Percentiles rank a stretch among this genome's conserved stretches.
phyloP scores from a whole-genome alignment of 2,888 invertebrate species.

The Phaedon cochleariae region DNA sequence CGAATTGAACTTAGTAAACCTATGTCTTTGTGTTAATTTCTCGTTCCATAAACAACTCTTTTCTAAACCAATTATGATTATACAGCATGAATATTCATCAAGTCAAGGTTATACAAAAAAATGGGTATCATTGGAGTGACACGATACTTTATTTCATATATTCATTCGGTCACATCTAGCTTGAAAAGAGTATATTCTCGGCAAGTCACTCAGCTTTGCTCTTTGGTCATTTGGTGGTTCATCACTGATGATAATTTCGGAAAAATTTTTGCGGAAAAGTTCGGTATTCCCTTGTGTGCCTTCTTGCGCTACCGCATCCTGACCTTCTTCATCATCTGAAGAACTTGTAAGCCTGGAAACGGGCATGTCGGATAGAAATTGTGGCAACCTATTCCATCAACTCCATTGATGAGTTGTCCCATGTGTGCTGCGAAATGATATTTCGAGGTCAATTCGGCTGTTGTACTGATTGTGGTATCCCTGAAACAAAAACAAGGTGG shows the following conservation, averaged over 20 bases:
- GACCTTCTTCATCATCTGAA: slow-evolving; percentile 72
- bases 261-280: not conserved
- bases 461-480: slow-evolving; percentile 70
- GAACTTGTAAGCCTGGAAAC: slow-evolving; percentile 69
- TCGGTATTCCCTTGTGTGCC: not conserved
- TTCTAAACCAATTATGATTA: no score
- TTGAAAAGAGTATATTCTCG: no score
- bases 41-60: no score
- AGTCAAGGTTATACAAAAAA: no score
- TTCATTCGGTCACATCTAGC: no score
- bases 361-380: slow-evolving; percentile 74
- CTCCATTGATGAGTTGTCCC: slow-evolving; percentile 72
- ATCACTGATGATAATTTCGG: not conserved
- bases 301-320: slow-evolving; percentile 55
- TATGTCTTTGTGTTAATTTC: no score
- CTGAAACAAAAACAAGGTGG: slow-evolving; percentile 57
- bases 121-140: no score
- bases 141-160: no score
- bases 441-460: slow-evolving; percentile 71
- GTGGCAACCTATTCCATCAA: slow-evolving; percentile 73
- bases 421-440: slow-evolving; percentile 75
- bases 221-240: no score
- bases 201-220: no score
- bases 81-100: no score
- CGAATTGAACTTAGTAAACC: no score